Base-by-base conservation (phyloP, 2,888 invertebrate species). In the Mythimna vitellina region DNA sequence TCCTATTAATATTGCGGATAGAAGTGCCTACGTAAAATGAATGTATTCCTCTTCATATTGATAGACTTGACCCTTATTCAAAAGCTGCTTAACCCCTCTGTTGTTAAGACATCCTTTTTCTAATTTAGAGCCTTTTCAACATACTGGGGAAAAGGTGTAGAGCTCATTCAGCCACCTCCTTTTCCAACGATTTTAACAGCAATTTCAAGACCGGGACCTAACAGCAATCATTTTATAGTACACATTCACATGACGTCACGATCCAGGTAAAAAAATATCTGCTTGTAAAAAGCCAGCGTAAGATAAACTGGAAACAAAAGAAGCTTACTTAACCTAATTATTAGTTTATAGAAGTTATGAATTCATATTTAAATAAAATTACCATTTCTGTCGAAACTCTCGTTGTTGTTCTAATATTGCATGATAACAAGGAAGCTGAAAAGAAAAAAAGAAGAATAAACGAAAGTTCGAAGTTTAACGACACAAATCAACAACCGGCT, bases 401-500 rank as follows among this genome's bases (percentile, higher is more conserved):
- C 53, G 32, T 54, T 53, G 54, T 25, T 56, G 12, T 58, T 58
- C 29, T 57, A 68, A 42, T 49, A 69, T 80, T 69, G 60, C 8
- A 54, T 49, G 42, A 65, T 38, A 54, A 60, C 54, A 38, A 65
- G 63, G 46, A 51, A 75, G 22, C n/a, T n/a, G 5, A 3, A 63
- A 64, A 64, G 65, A 51, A 65, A 61, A 67, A 63, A 64, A 64
- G 65, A 51, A 65, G 57, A 67, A 54, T 17, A 64, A 70, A 75
- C 12, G 35, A 38, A 63, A 61, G 14, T 53, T 54, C 12, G n/a
- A 49, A 80, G 25, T 29, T 29, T 25, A 56, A 49, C 66, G 67
- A 57, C 60, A 81, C 60, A 76, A 80, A 69, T 75, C 58, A 80
- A 65, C 58, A 60, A 70, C n/a, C 42, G 29, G 42, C 57, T 63